These are phyloP conservation scores for Drosophila navojoa DNA, from an alignment of 1,140 invertebrate genomes.

Conservation along the genomic window DNA sequence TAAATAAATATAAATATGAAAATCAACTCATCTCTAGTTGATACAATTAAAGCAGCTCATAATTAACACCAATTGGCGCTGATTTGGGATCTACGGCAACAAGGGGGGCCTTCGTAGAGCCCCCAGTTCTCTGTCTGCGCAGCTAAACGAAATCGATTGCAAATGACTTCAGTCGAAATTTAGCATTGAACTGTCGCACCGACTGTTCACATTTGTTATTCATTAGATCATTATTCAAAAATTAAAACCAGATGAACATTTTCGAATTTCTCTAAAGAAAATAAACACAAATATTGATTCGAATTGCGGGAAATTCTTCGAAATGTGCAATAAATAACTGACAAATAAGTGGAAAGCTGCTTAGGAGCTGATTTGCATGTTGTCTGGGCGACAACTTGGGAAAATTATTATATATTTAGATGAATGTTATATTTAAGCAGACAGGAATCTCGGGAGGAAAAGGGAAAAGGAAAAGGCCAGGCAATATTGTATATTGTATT, in stretches of 20 bases:
- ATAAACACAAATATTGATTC: not conserved
- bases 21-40: slow-evolving; percentile 9
- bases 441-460: not conserved
- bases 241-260: too few relatives aligned
- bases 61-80: slow-evolving; percentile 60
- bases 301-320: too few relatives aligned
- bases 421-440: slow-evolving; percentile 9
- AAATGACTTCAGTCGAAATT: too few relatives aligned
- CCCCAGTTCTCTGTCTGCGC: too few relatives aligned
- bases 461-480: too few relatives aligned
- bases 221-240: too few relatives aligned
- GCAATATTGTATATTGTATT: not conserved
- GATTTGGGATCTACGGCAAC: slow-evolving; percentile 38
- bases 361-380: slow-evolving; percentile 6
- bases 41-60: slow-evolving; percentile 69
- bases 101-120: too few relatives aligned
- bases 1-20: slow-evolving; percentile 30
- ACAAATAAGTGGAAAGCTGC: slow-evolving; percentile 7
- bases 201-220: too few relatives aligned
- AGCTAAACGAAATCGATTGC: too few relatives aligned
- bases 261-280: too few relatives aligned
- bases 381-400: not conserved
- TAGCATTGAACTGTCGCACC: too few relatives aligned
- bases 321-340: not conserved
- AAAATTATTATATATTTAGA: slow-evolving; percentile 1